phyloP scores from a whole-genome alignment of 2,113 vertebrate genomes.

The Desmodus rotundus region DNA sequence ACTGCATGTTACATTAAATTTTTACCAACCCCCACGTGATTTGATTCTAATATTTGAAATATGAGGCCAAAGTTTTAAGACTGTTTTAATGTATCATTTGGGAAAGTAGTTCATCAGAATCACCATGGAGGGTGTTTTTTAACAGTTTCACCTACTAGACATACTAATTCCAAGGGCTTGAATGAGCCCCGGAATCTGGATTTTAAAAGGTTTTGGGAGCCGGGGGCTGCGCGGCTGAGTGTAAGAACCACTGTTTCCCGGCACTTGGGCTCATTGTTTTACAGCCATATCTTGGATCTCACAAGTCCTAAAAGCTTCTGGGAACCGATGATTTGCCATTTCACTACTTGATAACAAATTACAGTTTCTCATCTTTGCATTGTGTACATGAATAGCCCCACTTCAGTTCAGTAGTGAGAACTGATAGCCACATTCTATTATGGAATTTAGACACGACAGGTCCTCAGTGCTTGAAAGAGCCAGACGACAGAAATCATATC shows the following conservation, averaged over 20 bases:
- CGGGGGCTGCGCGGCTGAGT: neutral
- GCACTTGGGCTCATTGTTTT: neutral
- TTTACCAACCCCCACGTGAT: neutral
- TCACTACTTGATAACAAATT: constrained; percentile 30
- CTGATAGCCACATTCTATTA: constrained; percentile 38
- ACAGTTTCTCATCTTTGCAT: neutral
- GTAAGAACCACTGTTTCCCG: neutral
- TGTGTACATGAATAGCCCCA: constrained; percentile 36
- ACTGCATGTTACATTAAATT: neutral
- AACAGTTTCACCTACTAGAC: neutral
- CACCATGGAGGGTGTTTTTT: neutral
- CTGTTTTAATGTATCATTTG: neutral
- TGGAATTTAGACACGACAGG: constrained; percentile 55
- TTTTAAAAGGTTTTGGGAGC: neutral
- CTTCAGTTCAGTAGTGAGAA: constrained; percentile 18
- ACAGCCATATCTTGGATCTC: neutral
- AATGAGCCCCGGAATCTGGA: neutral
- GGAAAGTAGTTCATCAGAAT: neutral
- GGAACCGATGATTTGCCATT: neutral
- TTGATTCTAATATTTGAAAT: constrained; percentile 36
- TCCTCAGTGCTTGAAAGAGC: constrained; percentile 37
- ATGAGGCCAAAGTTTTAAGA: neutral
- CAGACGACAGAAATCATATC: constrained; percentile 31
- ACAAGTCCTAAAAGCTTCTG: neutral
- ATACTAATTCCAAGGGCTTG: neutral